Conservation (phyloP, 2,888 invertebrate species). For the Sesia apiformis region DNA sequence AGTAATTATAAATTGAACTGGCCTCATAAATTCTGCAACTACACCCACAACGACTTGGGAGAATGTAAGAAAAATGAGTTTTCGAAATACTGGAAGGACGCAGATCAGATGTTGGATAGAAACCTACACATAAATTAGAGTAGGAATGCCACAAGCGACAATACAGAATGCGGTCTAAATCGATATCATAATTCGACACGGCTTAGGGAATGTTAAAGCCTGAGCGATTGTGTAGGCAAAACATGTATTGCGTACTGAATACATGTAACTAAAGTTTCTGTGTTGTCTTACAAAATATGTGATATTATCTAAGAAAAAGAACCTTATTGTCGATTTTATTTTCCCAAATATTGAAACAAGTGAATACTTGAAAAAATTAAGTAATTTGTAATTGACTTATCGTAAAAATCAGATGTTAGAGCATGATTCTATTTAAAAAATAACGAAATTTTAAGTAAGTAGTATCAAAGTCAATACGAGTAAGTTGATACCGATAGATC, state of each 20-base stretch:
- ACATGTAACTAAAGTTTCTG: no score
- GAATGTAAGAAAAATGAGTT: constrained; percentile 28
- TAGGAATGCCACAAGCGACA: constrained; percentile 6
- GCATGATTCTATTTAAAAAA: no score
- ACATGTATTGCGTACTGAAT: neutral
- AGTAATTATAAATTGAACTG: constrained; percentile 22
- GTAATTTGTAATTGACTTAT: no score
- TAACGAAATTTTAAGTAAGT: no score
- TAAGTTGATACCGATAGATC: no score
- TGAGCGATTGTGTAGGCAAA: neutral
- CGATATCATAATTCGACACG: neutral
- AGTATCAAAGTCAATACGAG: no score
- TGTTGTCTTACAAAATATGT: no score
- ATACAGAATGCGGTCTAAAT: constrained; percentile 2
- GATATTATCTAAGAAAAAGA: no score
- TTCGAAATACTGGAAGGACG: constrained; percentile 23
- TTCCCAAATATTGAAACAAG: no score
- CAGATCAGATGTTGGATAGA: neutral
- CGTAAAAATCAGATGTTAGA: no score
- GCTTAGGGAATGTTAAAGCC: neutral
- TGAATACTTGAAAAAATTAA: no score
- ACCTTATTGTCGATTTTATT: no score
- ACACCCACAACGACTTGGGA: constrained; percentile 20
- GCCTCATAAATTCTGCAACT: constrained; percentile 25
- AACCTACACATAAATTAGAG: neutral